These are phyloP conservation scores for Metopia argyrocephala DNA, from an alignment of 2,888 invertebrate species.

Conservation along the genomic window DNA sequence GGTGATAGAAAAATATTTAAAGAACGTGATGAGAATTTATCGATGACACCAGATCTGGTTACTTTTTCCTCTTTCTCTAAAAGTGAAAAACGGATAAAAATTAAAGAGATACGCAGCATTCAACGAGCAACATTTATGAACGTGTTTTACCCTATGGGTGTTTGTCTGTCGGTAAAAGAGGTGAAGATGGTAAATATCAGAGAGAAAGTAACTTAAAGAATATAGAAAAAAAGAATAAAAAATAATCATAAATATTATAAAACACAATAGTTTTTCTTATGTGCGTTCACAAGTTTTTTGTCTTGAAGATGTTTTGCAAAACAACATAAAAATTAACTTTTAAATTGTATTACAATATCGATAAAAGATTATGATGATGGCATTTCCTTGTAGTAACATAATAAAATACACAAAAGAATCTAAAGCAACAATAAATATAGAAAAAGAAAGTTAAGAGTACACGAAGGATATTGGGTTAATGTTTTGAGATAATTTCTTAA, in stretches of 20 bases:
- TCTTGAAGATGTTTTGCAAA: not conserved
- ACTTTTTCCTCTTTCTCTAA: not conserved
- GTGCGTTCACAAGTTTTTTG: not conserved
- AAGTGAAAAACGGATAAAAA: slow-evolving; percentile 25
- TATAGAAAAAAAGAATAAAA: not conserved
- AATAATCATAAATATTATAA: not conserved
- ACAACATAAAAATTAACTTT: slow-evolving; percentile 50
- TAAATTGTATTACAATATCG: slow-evolving; percentile 56
- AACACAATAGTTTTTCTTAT: slow-evolving; percentile 51
- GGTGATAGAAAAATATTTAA: slow-evolving; percentile 76
- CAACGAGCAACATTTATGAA: slow-evolving; percentile 27
- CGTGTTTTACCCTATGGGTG: not conserved
- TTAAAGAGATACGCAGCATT: slow-evolving; percentile 32
- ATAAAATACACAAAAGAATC: slow-evolving; percentile 4
- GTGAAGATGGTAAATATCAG: slow-evolving; percentile 8
- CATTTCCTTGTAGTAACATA: slow-evolving; percentile 13
- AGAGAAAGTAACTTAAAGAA: not conserved
- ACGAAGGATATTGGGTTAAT: slow-evolving; percentile 2
- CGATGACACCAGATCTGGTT: slow-evolving; percentile 60
- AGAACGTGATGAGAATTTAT: slow-evolving; percentile 77
- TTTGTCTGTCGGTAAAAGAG: slow-evolving; percentile 4
- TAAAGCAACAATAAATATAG: not conserved
- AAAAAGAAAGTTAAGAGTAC: not conserved
- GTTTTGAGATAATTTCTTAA: not conserved
- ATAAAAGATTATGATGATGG: slow-evolving; percentile 55